These are phyloP conservation scores for Eilema depressum DNA, from an alignment of 2,888 invertebrate genomes.

Conservation along the genomic window DNA sequence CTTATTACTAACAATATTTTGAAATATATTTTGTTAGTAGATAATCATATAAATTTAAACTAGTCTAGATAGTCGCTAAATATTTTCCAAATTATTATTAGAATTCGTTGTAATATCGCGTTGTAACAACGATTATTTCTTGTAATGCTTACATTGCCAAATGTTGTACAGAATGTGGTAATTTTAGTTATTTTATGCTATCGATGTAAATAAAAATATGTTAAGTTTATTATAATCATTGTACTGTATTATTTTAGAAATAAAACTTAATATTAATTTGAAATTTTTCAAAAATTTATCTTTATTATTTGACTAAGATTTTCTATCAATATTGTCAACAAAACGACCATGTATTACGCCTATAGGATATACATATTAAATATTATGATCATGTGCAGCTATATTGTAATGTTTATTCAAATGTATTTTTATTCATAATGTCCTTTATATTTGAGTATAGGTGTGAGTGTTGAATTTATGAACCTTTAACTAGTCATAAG, in stretches of 20 bases:
- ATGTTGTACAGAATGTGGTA: constrained; percentile 62
- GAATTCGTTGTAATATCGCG: constrained; percentile 43
- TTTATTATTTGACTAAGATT: constrained; percentile 33
- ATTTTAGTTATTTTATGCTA: constrained; percentile 57
- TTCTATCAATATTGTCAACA: constrained; percentile 38
- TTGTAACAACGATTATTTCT: constrained; percentile 51
- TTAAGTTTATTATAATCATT: constrained; percentile 44
- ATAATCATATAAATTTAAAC: constrained; percentile 42
- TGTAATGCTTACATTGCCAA: constrained; percentile 60
- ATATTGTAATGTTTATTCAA: constrained; percentile 46
- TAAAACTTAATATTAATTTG: constrained; percentile 32
- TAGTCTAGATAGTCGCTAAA: constrained; percentile 48
- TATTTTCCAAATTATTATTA: constrained; percentile 49
- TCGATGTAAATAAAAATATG: constrained; percentile 64
- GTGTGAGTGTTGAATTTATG: constrained; percentile 80
- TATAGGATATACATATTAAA: constrained; percentile 30
- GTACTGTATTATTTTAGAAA: constrained; percentile 34
- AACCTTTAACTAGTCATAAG: constrained; percentile 78
- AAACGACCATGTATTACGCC: constrained; percentile 49
- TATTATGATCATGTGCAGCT: constrained; percentile 44
- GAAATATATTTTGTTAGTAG: constrained; percentile 44
- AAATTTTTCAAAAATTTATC: constrained; percentile 30
- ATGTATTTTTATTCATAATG: constrained; percentile 48
- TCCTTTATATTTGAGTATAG: constrained; percentile 50
- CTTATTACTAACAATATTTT: constrained; percentile 45